Evolutionary conservation across 2,888 invertebrate genomes (phyloP).

Genomic region (Halocaridina rubra): DNA sequence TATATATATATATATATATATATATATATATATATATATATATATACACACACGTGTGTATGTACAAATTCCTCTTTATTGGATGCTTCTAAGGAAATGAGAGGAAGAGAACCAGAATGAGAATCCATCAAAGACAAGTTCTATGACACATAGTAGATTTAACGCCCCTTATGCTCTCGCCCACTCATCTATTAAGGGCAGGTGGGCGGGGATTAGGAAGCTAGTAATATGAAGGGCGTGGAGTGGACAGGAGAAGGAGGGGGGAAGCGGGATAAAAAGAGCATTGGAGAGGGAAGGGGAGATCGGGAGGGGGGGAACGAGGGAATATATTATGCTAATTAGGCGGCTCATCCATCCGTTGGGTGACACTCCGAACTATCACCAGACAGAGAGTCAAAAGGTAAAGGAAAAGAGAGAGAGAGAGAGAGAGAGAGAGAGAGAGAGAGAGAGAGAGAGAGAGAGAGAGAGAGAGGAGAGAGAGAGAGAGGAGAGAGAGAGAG

Average conservation of each 20-base stretch:
- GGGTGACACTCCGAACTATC: conserved; percentile 24
- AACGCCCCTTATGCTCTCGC: background rate
- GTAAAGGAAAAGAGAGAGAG: background rate
- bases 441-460: background rate
- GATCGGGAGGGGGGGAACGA: background rate
- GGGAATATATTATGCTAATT: conserved; percentile 47
- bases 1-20: too few relatives aligned
- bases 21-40: too few relatives aligned
- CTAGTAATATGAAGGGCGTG: background rate
- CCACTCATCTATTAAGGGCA: background rate
- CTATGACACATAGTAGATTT: conserved; percentile 19
- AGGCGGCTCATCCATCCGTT: conserved; percentile 27
- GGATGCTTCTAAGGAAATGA: background rate
- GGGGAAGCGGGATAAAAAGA: background rate
- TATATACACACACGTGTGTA: too few relatives aligned
- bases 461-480: conserved; percentile 4
- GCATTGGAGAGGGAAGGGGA: background rate
- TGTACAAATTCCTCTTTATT: background rate
- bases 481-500: too few relatives aligned
- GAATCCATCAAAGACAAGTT: background rate
- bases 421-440: background rate
- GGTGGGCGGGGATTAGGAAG: background rate
- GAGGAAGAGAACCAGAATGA: background rate
- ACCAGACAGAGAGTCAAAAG: conserved; percentile 11
- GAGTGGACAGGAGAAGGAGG: background rate